Evolutionary conservation across 2,888 invertebrate genomes (phyloP).

Genomic region (Drosophila hamatofila): DNA sequence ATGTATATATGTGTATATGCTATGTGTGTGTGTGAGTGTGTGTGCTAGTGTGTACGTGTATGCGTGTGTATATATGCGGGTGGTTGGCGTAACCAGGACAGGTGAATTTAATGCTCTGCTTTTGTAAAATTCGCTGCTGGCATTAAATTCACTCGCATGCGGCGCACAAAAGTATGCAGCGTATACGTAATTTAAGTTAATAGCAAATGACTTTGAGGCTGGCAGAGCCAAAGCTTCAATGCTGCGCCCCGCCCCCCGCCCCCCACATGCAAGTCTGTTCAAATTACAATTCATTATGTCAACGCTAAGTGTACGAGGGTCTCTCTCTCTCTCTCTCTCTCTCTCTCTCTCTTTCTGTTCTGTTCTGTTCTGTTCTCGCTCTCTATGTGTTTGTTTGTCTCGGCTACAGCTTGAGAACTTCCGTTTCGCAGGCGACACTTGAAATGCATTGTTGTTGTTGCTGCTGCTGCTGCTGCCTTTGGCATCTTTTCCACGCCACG

Average conservation of each 20-base stretch:
- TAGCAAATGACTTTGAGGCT: slow-evolving; percentile 60
- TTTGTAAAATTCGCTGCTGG: slow-evolving; percentile 50
- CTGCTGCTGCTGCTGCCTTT: slow-evolving; percentile 12
- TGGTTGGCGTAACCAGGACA: slow-evolving; percentile 8
- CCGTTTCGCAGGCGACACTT: slow-evolving; percentile 59
- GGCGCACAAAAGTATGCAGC: slow-evolving; percentile 70
- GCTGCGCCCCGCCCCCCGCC: neutral
- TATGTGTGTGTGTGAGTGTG: neutral
- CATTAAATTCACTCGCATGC: slow-evolving; percentile 53
- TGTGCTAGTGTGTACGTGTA: slow-evolving; percentile 13
- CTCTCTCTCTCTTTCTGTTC: slow-evolving; percentile 9
- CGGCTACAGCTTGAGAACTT: slow-evolving; percentile 53
- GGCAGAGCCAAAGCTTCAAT: slow-evolving; percentile 1
- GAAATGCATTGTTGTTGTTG: slow-evolving; percentile 59
- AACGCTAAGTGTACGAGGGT: slow-evolving; percentile 41
- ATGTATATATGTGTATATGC: neutral
- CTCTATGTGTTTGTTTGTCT: slow-evolving; percentile 12
- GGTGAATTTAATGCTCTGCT: slow-evolving; percentile 60
- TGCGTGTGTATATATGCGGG: slow-evolving; percentile 17
- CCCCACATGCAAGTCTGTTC: slow-evolving; percentile 50
- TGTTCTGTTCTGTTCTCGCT: no score
- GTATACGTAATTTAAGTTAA: slow-evolving; percentile 72
- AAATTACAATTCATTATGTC: slow-evolving; percentile 77
- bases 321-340: slow-evolving; percentile 3
- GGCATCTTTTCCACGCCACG: slow-evolving; percentile 1